Evolutionary conservation across 2,113 vertebrate species (phyloP).

Genomic region (Pandion haliaetus): DNA sequence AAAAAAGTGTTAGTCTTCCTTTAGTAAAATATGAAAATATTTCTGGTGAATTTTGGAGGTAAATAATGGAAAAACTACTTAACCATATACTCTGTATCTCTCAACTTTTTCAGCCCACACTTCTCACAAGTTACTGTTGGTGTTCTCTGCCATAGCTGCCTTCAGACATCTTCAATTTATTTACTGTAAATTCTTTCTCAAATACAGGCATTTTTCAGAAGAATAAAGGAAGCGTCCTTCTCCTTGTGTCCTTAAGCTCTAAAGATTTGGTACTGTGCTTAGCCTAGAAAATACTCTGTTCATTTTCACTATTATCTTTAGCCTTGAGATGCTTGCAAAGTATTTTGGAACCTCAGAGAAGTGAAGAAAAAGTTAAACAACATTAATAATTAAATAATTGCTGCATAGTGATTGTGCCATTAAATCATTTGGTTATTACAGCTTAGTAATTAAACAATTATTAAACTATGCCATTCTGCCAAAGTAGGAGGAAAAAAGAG

Average conservation of each 20-base stretch:
- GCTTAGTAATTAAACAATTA: neutral
- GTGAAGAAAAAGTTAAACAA: neutral
- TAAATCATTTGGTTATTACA: neutral
- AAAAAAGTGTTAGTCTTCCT: neutral
- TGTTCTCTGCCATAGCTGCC: neutral
- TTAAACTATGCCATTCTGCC: neutral
- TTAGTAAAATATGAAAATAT: neutral
- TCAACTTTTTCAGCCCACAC: neutral
- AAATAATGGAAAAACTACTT: neutral
- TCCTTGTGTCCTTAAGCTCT: neutral
- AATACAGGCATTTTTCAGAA: neutral
- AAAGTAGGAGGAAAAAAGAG: neutral
- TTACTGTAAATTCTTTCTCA: neutral
- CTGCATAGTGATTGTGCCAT: neutral
- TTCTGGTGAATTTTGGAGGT: neutral
- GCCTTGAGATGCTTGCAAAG: neutral
- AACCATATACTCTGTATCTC: neutral
- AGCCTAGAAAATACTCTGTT: neutral
- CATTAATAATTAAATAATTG: slow-evolving; percentile 5
- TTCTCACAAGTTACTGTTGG: neutral
- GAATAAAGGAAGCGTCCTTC: neutral
- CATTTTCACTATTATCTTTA: neutral
- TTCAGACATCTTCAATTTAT: neutral
- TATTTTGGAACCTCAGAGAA: neutral
- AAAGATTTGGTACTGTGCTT: neutral